Percentiles rank a stretch among this genome's conserved stretches.
These are phyloP conservation scores for Zeus faber DNA, from an alignment of 2,113 vertebrate species.

Conservation along the genomic window DNA sequence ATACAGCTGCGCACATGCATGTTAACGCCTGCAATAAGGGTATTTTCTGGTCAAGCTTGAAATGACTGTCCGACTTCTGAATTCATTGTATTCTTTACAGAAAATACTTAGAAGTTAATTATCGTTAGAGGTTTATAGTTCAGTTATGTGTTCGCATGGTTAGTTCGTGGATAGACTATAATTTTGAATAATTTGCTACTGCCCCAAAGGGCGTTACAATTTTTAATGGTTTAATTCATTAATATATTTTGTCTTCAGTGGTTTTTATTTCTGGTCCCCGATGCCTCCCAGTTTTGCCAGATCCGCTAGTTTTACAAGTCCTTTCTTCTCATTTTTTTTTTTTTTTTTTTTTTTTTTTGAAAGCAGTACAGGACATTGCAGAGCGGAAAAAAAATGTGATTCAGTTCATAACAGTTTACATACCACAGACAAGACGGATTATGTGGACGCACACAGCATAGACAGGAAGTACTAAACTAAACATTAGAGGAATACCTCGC, in stretches of 20 bases:
- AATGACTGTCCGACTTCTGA: neutral
- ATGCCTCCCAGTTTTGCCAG: too few relatives aligned
- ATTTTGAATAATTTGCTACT: constrained; percentile 1
- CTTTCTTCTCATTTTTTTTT: neutral
- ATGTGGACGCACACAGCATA: constrained; percentile 28
- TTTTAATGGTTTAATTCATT: neutral
- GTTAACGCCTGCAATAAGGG: neutral
- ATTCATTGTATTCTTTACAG: neutral
- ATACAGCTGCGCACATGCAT: constrained; percentile 1
- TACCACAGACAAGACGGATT: constrained; percentile 39
- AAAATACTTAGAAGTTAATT: neutral
- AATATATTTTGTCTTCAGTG: too few relatives aligned
- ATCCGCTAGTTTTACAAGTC: too few relatives aligned
- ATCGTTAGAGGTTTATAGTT: neutral
- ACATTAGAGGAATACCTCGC: constrained; percentile 48
- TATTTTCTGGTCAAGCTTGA: constrained; percentile 1
- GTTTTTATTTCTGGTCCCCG: too few relatives aligned
- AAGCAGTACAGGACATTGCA: neutral
- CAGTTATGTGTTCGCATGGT: too few relatives aligned
- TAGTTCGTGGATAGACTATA: neutral
- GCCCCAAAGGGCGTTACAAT: neutral
- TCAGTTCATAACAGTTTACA: constrained; percentile 37
- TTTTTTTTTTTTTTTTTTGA: too few relatives aligned
- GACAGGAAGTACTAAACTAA: constrained; percentile 46
- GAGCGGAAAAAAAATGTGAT: constrained; percentile 13